These are phyloP conservation scores for Theodoxus fluviatilis DNA, from an alignment of 2,888 invertebrate genomes.

Conservation along the genomic window DNA sequence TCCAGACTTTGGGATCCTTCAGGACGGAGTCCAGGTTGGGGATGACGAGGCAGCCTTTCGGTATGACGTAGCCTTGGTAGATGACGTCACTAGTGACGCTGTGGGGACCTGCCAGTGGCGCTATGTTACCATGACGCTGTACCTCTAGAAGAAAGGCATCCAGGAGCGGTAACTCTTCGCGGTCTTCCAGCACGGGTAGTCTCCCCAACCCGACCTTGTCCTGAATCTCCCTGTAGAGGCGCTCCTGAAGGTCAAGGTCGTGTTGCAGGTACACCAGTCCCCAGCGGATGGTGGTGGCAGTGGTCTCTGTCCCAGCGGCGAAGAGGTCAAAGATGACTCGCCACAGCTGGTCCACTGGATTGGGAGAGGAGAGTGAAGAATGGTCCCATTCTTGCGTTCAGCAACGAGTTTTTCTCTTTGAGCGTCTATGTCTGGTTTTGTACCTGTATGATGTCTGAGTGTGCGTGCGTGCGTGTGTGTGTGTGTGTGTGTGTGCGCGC, in stretches of 20 bases:
- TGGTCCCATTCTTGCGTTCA: too few relatives aligned
- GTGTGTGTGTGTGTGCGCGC: too few relatives aligned
- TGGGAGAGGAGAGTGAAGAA: too few relatives aligned
- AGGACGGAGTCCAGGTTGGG: slow-evolving; percentile 44
- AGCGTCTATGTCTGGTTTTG: too few relatives aligned
- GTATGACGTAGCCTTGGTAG: slow-evolving; percentile 49
- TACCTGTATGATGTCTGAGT: too few relatives aligned
- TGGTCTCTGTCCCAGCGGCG: slow-evolving; percentile 71
- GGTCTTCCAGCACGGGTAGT: slow-evolving; percentile 35
- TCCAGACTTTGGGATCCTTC: slow-evolving; percentile 39
- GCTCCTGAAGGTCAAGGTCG: slow-evolving; percentile 71
- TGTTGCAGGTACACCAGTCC: slow-evolving; percentile 80
- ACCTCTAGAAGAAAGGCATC: slow-evolving; percentile 49
- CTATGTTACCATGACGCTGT: slow-evolving; percentile 40
- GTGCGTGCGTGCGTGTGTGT: too few relatives aligned
- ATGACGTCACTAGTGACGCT: slow-evolving; percentile 32
- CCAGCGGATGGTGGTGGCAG: slow-evolving; percentile 86
- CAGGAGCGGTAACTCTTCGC: slow-evolving; percentile 37
- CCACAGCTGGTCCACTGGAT: too few relatives aligned
- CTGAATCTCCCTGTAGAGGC: slow-evolving; percentile 34
- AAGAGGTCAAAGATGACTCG: slow-evolving; percentile 38
- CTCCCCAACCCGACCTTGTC: slow-evolving; percentile 55
- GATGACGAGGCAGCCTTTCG: slow-evolving; percentile 40
- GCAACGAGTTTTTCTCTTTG: too few relatives aligned
- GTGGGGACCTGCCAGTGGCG: slow-evolving; percentile 34